Evolutionary conservation across 2,113 vertebrate species (phyloP).

Genomic region (Polypterus bichir): DNA sequence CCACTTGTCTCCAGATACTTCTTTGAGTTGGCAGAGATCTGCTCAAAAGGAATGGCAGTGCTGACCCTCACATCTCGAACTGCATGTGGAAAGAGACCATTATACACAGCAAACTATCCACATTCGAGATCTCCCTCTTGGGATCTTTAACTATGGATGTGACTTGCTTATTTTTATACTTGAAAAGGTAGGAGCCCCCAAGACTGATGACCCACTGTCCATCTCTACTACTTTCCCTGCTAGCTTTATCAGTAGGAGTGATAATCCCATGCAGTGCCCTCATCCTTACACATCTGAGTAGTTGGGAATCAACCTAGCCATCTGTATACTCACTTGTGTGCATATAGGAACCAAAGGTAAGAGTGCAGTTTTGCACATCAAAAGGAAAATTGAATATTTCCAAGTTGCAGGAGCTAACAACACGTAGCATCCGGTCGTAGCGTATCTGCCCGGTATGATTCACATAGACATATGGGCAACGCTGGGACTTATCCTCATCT

Average conservation of each 20-base stretch:
- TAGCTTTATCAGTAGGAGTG: not conserved
- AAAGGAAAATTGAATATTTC: conserved; percentile 69
- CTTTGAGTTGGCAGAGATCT: conserved; percentile 56
- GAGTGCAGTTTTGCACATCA: conserved; percentile 60
- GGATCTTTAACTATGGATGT: too few relatives aligned
- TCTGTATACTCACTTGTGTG: conserved; percentile 45
- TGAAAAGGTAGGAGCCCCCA: not conserved
- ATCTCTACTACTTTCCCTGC: not conserved
- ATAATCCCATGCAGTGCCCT: not conserved
- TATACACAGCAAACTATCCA: too few relatives aligned
- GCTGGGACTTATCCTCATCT: conserved; percentile 52
- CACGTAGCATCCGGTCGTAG: conserved; percentile 53
- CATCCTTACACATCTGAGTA: not conserved
- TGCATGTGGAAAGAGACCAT: conserved; percentile 13
- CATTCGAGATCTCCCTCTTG: too few relatives aligned
- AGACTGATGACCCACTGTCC: not conserved
- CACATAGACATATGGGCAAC: conserved; percentile 54
- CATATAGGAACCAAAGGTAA: conserved; percentile 67
- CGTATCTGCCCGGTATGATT: conserved; percentile 56
- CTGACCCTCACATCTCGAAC: conserved; percentile 50
- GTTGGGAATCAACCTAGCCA: not conserved
- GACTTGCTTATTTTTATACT: not conserved
- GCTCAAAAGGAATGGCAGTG: conserved; percentile 48
- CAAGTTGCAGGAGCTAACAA: conserved; percentile 63
- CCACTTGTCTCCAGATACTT: conserved; percentile 59